phyloP scores from a whole-genome alignment of 2,888 invertebrate species.

The Polyommatus iphigenia region DNA sequence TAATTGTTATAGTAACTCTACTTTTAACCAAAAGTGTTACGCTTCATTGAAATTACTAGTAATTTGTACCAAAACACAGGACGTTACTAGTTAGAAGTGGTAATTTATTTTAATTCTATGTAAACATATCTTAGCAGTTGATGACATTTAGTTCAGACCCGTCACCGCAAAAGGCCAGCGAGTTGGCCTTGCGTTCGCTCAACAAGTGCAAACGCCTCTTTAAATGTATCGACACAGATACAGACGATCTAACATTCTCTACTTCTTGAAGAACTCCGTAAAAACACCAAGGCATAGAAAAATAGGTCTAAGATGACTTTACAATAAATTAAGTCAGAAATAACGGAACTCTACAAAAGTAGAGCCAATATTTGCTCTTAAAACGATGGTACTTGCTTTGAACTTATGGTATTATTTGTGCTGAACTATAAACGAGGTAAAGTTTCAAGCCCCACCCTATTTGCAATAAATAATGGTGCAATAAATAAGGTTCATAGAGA shows the following conservation, averaged over 20 bases:
- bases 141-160: constrained; percentile 54
- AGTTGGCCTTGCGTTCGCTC: constrained; percentile 61
- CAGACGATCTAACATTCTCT: constrained; percentile 34
- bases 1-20: no score
- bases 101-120: neutral
- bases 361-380: neutral
- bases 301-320: neutral
- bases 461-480: constrained; percentile 1
- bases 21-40: no score
- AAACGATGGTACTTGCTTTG: neutral
- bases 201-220: constrained; percentile 60
- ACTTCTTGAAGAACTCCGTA: neutral
- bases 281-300: neutral
- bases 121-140: constrained; percentile 36
- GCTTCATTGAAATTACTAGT: no score
- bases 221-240: constrained; percentile 32
- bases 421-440: neutral
- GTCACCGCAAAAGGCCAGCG: constrained; percentile 67
- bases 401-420: constrained; percentile 5
- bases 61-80: no score
- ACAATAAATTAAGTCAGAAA: neutral
- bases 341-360: neutral
- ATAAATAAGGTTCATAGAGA: neutral
- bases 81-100: no score
- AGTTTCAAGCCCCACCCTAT: neutral